These are phyloP conservation scores for Denticeps clupeoides DNA, from an alignment of 2,797 vertebrate species.

Conservation along the genomic window DNA sequence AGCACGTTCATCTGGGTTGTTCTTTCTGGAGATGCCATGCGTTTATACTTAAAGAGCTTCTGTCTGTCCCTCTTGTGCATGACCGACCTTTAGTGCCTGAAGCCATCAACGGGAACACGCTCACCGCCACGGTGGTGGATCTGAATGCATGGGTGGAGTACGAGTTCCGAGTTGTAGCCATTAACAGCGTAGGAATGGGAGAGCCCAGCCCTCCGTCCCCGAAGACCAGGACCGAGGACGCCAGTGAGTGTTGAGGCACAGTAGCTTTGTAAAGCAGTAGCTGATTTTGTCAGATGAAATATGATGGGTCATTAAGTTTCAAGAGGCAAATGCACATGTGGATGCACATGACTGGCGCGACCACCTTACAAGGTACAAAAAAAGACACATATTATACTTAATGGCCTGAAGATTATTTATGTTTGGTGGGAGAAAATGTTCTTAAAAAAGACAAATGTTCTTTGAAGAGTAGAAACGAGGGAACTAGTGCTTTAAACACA, in stretches of 20 bases:
- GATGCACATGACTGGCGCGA: slow-evolving; percentile 27
- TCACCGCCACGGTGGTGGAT: slow-evolving; percentile 79
- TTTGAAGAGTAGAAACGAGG: not conserved
- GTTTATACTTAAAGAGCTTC: not conserved
- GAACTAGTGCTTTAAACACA: not conserved
- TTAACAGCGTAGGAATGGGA: slow-evolving; percentile 81
- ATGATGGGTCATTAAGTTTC: slow-evolving; percentile 28
- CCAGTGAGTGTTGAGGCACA: slow-evolving; percentile 84
- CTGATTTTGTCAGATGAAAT: slow-evolving; percentile 33
- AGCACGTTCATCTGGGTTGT: too few relatives aligned
- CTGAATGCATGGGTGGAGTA: slow-evolving; percentile 96
- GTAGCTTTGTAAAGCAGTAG: slow-evolving; percentile 23
- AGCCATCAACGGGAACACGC: slow-evolving; percentile 72
- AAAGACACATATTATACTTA: too few relatives aligned
- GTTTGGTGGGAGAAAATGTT: too few relatives aligned
- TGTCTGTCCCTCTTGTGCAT: not conserved
- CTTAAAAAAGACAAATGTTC: not conserved
- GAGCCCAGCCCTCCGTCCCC: slow-evolving; percentile 83
- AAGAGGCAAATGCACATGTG: slow-evolving; percentile 20
- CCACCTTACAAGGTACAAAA: too few relatives aligned
- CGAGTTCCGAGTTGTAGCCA: slow-evolving; percentile 87
- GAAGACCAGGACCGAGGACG: slow-evolving; percentile 91
- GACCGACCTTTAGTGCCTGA: slow-evolving; percentile 64
- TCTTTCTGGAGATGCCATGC: too few relatives aligned
- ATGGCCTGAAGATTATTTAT: too few relatives aligned